Evolutionary conservation across 2,888 invertebrate genomes (phyloP), one percentile per base, ranked within the genome.

Genomic region (Ctenicera cuprea): DNA sequence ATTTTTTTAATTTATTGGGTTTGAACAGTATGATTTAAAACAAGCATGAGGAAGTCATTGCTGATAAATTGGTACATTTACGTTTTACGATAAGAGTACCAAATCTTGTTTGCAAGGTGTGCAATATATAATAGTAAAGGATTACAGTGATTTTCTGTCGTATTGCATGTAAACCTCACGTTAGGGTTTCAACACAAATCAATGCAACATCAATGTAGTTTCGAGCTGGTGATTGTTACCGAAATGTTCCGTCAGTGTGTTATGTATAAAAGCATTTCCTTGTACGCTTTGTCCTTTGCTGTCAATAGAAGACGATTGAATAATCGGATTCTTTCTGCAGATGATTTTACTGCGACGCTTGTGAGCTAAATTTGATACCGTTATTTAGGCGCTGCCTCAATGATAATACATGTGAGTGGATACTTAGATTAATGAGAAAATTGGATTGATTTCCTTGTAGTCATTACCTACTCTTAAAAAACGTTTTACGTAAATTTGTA

Each of bases 231-330:
- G 62, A 62, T 62, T 69, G 69, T 69, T 69, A 30, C 50, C 59
- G 61, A 69, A 61, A 69, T 62, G 48, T 59, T 69, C 62, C 43
- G 57, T 30, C 61, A 61, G 18, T 69, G 61, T 65, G 71, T 71
- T 71, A 41, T 38, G 64, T 33, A 71, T 71, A 71, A 71, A 71
- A 71, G 71, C 71, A 43, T 71, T 71, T 71, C 64, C 71, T 57
- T 71, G 65, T 71, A 57, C 59, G 61, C 33, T 62, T 69, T 69
- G 69, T 69, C 69, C 59, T 69, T 48, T 48, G 61, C 69, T 61
- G 48, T 69, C 61, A 59, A 69, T 61, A 45, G 69, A 59, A 62
- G 67, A 38, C 30, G 41, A 45, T 30, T 62, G 62, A 62, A 62
- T 62, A 62, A 62, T 62, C 62, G 62, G 45, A 62, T 62, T 62